Base-by-base conservation (phyloP, 2,888 invertebrate genomes). In the Villa cingulata region DNA sequence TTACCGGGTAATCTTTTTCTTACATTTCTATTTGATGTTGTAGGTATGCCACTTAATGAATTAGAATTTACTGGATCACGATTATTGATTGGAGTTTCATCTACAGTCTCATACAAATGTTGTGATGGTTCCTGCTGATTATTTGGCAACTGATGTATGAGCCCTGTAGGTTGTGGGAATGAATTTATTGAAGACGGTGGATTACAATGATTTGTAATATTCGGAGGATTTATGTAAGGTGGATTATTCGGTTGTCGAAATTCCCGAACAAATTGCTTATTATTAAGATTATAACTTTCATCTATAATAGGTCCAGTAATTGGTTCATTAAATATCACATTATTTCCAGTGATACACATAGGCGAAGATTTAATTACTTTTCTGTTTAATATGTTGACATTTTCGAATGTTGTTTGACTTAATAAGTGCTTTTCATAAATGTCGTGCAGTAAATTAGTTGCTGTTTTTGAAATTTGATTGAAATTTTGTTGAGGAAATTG, bases 371-470 rank as follows among this genome's bases (percentile, higher is more conserved):
- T 32, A 4, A 32, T 32, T 32, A 32, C 6, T 12, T 12, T 32
- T 12, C 12, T 32, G 41, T 47, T 43, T 19, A 50, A 36, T 10
- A 49, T 19, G 12, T 45, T 51, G 14, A 48, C 46, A 44, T 43
- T 54, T 34, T 58, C 59, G 47, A 62, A 63, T 41, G 59, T 62
- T 32, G 63, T 63, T 43, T 63, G 62, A 49, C 51, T 63, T 58
- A 63, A 58, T 59, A 63, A 59, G 59, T 63, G 62, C 53, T 62
- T 61, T 51, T 62, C 62, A 55, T 63, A 63, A 51, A 63, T 63
- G 54, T 62, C 63, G 45, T 61, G 58, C 57, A 62, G 56, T 53
- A 60, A 56, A 59, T 61, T 60, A 52, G 62, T 59, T 47, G 63
- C 58, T 51, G 60, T 61, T 59, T 62, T 63, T 16, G 62, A 62